These are phyloP conservation scores for Phoenicopterus ruber DNA, from an alignment of 2,113 vertebrate genomes.

Conservation along the genomic window DNA sequence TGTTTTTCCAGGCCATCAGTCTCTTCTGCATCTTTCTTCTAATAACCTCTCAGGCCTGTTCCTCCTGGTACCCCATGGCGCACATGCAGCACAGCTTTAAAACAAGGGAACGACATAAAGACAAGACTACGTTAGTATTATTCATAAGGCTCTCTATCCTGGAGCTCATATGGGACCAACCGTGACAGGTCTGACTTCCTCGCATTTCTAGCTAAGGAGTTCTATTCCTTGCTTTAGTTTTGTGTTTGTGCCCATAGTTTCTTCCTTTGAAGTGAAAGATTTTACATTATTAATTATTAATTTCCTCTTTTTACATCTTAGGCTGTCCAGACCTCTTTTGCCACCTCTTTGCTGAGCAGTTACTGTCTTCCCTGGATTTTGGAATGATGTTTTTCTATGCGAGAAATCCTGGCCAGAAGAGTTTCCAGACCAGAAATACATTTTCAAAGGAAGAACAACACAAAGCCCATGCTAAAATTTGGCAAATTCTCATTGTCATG, in stretches of 20 bases:
- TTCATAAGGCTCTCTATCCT: not conserved
- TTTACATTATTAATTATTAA: not conserved
- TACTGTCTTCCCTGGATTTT: not conserved
- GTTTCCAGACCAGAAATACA: not conserved
- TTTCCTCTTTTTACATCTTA: not conserved
- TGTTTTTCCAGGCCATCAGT: slow-evolving; percentile 19
- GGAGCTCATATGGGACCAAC: not conserved
- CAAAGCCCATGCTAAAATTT: not conserved
- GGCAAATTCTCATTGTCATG: not conserved
- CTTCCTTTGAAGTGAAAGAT: not conserved
- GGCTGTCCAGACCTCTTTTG: not conserved
- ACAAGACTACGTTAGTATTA: not conserved
- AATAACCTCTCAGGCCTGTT: slow-evolving; percentile 7
- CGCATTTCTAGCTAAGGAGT: not conserved
- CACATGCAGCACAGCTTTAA: not conserved
- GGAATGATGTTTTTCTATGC: not conserved
- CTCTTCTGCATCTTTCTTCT: not conserved
- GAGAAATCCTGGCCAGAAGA: not conserved
- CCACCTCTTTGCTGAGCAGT: not conserved
- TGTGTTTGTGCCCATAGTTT: not conserved
- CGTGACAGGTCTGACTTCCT: not conserved
- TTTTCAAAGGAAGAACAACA: not conserved
- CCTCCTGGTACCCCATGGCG: not conserved
- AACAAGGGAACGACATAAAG: not conserved
- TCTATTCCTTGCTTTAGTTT: not conserved